These are phyloP conservation scores for Prunella strophiata DNA, from an alignment of 2,797 vertebrate genomes.

Conservation along the genomic window DNA sequence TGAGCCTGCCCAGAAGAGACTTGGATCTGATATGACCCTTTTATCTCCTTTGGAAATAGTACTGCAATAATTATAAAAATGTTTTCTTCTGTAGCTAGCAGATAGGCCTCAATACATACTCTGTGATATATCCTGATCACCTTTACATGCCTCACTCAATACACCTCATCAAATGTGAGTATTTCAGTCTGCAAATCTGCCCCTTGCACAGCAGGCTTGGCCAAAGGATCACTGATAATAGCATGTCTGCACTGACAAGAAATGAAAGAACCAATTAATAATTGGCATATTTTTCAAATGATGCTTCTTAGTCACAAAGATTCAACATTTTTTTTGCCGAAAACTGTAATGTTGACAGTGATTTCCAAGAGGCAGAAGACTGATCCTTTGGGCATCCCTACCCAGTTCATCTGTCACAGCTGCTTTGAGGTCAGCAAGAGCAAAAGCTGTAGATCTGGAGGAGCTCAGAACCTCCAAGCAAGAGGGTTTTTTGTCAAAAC, in stretches of 20 bases:
- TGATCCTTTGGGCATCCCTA: not conserved
- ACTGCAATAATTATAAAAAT: conserved; percentile 29
- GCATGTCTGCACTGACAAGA: not conserved
- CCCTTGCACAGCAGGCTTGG: not conserved
- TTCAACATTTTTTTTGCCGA: not conserved
- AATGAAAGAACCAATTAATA: not conserved
- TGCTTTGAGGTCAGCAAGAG: not conserved
- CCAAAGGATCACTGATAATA: not conserved
- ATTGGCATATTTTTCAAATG: not conserved
- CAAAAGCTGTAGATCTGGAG: not conserved
- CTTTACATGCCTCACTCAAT: not conserved
- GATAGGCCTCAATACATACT: conserved; percentile 10
- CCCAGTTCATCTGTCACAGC: not conserved
- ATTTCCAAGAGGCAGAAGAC: not conserved
- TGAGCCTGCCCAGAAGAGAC: not conserved
- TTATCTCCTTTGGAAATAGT: conserved; percentile 33
- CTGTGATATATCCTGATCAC: conserved; percentile 19
- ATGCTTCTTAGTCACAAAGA: not conserved
- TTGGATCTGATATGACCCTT: conserved; percentile 35
- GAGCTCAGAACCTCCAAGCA: not conserved
- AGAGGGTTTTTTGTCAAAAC: not conserved
- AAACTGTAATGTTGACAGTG: not conserved
- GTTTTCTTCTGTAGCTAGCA: conserved; percentile 19
- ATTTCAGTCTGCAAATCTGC: not conserved
- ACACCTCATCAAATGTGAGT: not conserved